phyloP scores from a whole-genome alignment of 2,797 vertebrate genomes.

The Philypnodon macrostomus region DNA sequence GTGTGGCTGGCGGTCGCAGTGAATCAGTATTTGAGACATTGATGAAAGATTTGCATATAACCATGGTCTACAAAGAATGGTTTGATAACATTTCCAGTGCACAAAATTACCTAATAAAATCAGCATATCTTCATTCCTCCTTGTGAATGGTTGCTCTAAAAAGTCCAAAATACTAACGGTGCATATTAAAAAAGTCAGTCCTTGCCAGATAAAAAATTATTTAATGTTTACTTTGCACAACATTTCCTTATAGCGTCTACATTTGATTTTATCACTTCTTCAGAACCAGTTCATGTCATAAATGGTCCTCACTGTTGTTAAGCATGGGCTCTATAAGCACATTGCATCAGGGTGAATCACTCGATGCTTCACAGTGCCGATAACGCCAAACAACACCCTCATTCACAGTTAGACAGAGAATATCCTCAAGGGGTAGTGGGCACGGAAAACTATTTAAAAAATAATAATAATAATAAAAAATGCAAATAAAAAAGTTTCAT shows the following conservation, averaged over 20 bases:
- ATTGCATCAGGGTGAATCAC: conserved; percentile 62
- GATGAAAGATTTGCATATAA: no score
- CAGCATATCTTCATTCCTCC: no score
- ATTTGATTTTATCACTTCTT: neutral
- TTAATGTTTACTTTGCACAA: no score
- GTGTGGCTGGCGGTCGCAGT: no score
- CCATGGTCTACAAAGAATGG: no score
- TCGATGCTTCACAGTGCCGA: conserved; percentile 53
- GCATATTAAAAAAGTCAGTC: neutral
- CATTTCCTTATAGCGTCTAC: neutral
- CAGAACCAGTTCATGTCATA: conserved; percentile 1
- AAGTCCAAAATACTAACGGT: neutral
- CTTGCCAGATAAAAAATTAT: no score
- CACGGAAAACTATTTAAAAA: conserved; percentile 22
- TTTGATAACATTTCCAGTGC: no score
- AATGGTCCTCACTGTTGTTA: conserved; percentile 7
- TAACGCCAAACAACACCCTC: conserved; percentile 50
- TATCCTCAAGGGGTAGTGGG: conserved; percentile 20
- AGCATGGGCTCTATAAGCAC: conserved; percentile 24
- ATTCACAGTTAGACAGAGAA: conserved; percentile 61
- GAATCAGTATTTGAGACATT: no score
- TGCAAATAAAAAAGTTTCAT: conserved; percentile 28
- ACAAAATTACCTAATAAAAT: no score
- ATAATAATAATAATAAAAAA: no score
- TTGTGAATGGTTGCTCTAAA: no score